These are phyloP conservation scores for Lysandra bellargus DNA, from an alignment of 2,888 invertebrate genomes.

Conservation along the genomic window DNA sequence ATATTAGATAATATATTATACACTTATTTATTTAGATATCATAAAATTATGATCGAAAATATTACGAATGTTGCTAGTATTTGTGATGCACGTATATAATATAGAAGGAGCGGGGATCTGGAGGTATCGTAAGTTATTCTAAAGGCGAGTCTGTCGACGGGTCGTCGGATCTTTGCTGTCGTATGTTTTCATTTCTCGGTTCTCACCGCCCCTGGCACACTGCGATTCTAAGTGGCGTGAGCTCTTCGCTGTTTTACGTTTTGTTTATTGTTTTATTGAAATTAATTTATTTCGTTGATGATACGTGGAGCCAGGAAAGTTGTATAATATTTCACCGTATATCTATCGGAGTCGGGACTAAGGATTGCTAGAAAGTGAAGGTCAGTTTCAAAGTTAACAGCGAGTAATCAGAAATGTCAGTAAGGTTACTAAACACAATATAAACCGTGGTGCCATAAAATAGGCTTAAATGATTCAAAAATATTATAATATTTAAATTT, in stretches of 20 bases:
- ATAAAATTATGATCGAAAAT: conserved; percentile 59
- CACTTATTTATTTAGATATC: conserved; percentile 74
- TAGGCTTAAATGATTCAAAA: not conserved
- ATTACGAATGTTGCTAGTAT: conserved; percentile 58
- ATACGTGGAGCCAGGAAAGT: not conserved
- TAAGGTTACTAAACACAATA: conserved; percentile 6
- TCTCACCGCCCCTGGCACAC: not conserved
- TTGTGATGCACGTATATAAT: conserved; percentile 51
- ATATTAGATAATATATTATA: conserved; percentile 72
- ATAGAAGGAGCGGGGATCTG: conserved; percentile 30
- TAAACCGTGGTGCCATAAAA: conserved; percentile 1
- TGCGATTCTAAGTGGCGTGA: not conserved
- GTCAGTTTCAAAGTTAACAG: not conserved
- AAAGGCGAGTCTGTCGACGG: conserved; percentile 12
- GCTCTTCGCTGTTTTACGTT: not conserved
- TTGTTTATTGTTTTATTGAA: not conserved
- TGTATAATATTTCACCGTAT: not conserved
- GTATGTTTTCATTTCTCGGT: not conserved
- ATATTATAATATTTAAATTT: not conserved
- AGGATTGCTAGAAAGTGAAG: not conserved
- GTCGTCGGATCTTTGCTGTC: not conserved
- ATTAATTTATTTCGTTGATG: conserved; percentile 8
- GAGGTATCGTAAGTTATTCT: not conserved
- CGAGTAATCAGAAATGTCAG: not conserved
- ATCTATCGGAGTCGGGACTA: conserved; percentile 12